Base-by-base conservation (phyloP, 2,797 vertebrate species). In the Menidia menidia region DNA sequence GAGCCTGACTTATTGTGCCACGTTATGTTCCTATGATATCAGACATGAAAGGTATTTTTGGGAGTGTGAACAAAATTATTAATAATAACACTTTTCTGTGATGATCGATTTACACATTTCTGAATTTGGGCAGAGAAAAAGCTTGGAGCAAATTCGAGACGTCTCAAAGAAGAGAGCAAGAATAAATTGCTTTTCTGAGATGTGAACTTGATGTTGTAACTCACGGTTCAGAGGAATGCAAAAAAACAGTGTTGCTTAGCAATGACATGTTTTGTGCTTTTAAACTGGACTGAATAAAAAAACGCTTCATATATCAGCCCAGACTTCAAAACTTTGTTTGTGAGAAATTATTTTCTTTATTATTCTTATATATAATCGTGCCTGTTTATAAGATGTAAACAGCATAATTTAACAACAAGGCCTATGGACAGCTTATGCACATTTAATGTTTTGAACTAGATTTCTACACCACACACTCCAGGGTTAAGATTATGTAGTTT, bases 361-460 rank as follows among this genome's bases (percentile, higher is more conserved):
- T 13, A 51, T 60, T 10, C 30, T 39, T 39, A 18, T 45, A 53
- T 14, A 25, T 69, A 45, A 41, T 13, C 31, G 14, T 45, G 32
- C 33, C 45, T 33, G 8, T 32, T 63, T 32, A 50, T 33, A 25
- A 31, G 16, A 41, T 55, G 62, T 71, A 60, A 32, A 8, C 42
- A 60, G 32, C 9, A 13, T 35, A 50, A 15, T 6, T 8, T 32
- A 18, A 15, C 4, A 19, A 48, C 51, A 35, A 52, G 60, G 31
- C 32, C 19, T 14, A 51, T n/a, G 55, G 19, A 59, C 12, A 4
- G 35, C 43, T 25, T 25, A 25, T 25, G 25, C 25, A 25, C 25
- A 25, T 25, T 1, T 25, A 25, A 25, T 71, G 39, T 64, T 64
- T 45, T 71, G 54, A 39, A 25, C 25, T 25, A 25, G 25, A 25